phyloP scores from a whole-genome alignment of 2,113 vertebrate species.

The Eidolon helvum region DNA sequence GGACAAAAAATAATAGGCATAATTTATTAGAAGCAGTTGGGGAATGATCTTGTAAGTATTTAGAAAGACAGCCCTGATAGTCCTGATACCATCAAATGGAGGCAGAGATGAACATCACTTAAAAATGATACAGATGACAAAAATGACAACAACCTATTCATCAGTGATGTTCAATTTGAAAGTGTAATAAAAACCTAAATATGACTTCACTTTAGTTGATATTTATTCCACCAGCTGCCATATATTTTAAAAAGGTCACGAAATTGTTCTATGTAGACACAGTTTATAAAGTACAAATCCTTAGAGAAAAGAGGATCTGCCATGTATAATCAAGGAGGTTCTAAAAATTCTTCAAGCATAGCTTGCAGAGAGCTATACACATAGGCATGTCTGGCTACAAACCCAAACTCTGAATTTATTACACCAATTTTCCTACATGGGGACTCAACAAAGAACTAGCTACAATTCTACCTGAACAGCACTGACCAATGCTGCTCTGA shows the following conservation, averaged over 20 bases:
- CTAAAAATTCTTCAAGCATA: constrained; percentile 54
- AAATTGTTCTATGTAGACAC: constrained; percentile 44
- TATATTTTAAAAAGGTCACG: constrained; percentile 77
- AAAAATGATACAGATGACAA: constrained; percentile 80
- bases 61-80: not conserved
- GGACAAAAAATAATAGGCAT: constrained; percentile 71
- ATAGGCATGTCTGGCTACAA: not conserved
- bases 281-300: constrained; percentile 59
- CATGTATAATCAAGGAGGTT: not conserved
- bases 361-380: not conserved
- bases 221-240: constrained; percentile 80
- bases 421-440: not conserved
- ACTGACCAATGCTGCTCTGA: not conserved
- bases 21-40: constrained; percentile 59
- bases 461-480: not conserved
- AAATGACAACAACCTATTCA: constrained; percentile 81
- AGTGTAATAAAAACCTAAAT: constrained; percentile 81
- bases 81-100: constrained; percentile 45
- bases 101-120: constrained; percentile 69
- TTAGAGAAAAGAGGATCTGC: constrained; percentile 41
- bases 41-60: not conserved
- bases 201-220: constrained; percentile 78
- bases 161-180: constrained; percentile 75
- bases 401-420: not conserved
- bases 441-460: not conserved